Conservation (phyloP, 2,888 invertebrate genomes). For the Tridacna gigas region DNA sequence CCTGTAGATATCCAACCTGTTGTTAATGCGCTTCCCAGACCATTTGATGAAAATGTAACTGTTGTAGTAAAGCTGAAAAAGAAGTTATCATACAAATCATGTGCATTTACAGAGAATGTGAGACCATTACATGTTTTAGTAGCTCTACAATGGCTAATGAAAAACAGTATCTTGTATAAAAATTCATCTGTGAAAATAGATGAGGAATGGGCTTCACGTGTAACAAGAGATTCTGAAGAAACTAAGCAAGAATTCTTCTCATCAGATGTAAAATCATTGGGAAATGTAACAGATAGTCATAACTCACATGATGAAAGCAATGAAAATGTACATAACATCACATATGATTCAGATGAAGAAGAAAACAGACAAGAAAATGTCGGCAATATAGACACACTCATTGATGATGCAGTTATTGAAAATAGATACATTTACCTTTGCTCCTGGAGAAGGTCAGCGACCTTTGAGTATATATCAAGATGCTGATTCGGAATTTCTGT, state of each 20-base stretch:
- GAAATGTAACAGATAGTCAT: not conserved
- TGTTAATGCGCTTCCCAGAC: conserved; percentile 9
- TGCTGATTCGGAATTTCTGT: conserved; percentile 49
- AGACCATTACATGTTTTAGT: conserved; percentile 38
- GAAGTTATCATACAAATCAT: conserved; percentile 40
- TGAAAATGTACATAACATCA: not conserved
- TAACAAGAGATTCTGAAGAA: not conserved
- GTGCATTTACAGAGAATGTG: conserved; percentile 48
- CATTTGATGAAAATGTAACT: conserved; percentile 49
- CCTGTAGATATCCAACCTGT: conserved; percentile 62
- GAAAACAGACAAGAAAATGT: conserved; percentile 45
- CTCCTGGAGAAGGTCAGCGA: conserved; percentile 56
- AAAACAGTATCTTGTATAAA: conserved; percentile 51
- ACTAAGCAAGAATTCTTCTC: not conserved
- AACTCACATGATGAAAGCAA: not conserved
- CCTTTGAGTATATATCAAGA: conserved; percentile 61
- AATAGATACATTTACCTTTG: conserved; percentile 50
- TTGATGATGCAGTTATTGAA: conserved; percentile 39
- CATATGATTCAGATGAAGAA: conserved; percentile 44
- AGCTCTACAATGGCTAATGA: conserved; percentile 48
- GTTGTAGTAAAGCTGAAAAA: conserved; percentile 36
- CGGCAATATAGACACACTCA: conserved; percentile 44
- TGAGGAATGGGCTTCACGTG: conserved; percentile 27
- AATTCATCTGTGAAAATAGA: conserved; percentile 40
- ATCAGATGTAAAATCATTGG: not conserved